Conservation (phyloP, 2,113 vertebrate genomes). For the Gadus macrocephalus region DNA sequence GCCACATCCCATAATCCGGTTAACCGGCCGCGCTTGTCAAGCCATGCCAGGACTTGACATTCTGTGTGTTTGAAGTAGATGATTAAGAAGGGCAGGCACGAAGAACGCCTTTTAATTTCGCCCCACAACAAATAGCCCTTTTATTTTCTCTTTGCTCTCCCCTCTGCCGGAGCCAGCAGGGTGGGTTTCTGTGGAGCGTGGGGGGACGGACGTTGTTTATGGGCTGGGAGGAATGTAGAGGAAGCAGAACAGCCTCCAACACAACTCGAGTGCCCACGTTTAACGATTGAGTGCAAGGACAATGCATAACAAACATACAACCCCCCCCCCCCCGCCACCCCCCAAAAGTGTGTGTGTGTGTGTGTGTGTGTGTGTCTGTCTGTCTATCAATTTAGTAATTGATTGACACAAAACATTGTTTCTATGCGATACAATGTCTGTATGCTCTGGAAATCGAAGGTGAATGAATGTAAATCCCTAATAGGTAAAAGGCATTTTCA, state of each 20-base stretch:
- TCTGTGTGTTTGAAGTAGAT: no score
- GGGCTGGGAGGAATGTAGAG: not conserved
- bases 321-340: no score
- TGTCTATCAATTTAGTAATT: not conserved
- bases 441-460: no score
- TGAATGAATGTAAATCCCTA: no score
- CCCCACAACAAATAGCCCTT: not conserved
- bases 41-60: no score
- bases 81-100: no score
- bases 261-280: not conserved
- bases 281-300: not conserved
- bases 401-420: no score
- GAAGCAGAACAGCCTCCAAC: not conserved
- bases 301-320: no score
- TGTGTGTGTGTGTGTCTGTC: not conserved
- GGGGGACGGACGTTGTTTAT: slow-evolving; percentile 5
- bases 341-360: not conserved
- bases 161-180: slow-evolving; percentile 7
- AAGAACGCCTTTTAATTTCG: not conserved
- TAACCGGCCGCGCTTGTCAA: no score
- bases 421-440: no score
- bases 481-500: no score
- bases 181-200: not conserved
- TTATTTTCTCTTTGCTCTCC: slow-evolving; percentile 1
- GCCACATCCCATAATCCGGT: no score